Conservation (phyloP, 2,113 vertebrate species). For the Daubentonia madagascariensis region DNA sequence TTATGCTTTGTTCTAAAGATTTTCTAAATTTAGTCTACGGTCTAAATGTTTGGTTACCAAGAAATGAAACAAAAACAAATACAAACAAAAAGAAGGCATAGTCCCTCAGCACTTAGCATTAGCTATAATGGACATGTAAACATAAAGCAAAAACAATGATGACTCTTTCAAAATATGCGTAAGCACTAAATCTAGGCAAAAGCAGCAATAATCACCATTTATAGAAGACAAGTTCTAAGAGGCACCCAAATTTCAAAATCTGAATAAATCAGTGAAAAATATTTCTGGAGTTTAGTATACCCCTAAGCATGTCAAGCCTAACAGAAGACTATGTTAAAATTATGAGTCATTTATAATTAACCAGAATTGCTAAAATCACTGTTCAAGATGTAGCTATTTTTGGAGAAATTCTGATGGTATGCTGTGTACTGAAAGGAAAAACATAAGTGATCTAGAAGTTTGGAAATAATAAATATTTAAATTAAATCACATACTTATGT, state of each 20-base stretch:
- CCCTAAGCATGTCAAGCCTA: background rate
- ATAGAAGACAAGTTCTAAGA: background rate
- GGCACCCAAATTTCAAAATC: background rate
- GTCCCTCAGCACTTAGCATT: background rate
- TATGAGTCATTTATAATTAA: constrained; percentile 53
- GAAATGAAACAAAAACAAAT: background rate
- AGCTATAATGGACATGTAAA: background rate
- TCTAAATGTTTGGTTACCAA: background rate
- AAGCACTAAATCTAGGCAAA: background rate
- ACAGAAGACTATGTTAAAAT: background rate
- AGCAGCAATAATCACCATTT: background rate
- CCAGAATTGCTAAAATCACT: constrained; percentile 32
- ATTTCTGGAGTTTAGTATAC: background rate
- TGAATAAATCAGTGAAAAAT: background rate
- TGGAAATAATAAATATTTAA: constrained; percentile 29
- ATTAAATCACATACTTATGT: background rate
- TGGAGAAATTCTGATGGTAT: background rate
- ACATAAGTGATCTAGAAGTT: background rate
- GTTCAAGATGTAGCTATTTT: constrained; percentile 46
- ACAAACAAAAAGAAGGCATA: background rate
- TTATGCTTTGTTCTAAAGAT: background rate
- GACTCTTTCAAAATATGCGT: background rate
- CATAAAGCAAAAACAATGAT: background rate
- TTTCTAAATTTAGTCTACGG: background rate
- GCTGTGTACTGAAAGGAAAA: background rate